phyloP scores from a whole-genome alignment of 2,797 vertebrate genomes.

The Poecile montanus region DNA sequence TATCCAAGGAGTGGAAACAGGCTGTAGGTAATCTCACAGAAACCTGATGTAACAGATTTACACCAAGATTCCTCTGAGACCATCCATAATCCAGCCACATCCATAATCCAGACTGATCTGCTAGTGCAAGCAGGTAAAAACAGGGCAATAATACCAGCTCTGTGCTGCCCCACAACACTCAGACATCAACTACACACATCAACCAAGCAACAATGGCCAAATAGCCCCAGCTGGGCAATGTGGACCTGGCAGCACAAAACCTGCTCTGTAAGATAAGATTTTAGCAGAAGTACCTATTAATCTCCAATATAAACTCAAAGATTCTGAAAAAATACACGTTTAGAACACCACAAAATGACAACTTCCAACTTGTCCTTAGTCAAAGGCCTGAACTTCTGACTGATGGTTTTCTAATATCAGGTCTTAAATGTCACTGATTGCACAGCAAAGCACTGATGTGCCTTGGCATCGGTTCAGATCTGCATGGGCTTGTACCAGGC shows the following conservation, averaged over 20 bases:
- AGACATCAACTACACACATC: neutral
- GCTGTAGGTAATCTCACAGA: neutral
- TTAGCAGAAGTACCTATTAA: neutral
- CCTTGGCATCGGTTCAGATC: neutral
- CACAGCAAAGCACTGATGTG: neutral
- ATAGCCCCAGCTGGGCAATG: fast-evolving
- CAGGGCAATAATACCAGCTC: neutral
- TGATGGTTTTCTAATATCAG: neutral
- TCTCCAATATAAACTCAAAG: neutral
- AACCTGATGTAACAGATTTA: neutral
- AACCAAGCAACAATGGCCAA: neutral
- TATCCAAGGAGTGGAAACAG: neutral
- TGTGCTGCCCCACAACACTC: neutral
- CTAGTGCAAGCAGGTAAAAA: neutral
- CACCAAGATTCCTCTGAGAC: neutral
- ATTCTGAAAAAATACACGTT: neutral
- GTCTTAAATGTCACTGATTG: slow-evolving; percentile 25
- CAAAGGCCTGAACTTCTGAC: neutral
- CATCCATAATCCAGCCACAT: neutral
- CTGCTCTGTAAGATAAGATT: neutral
- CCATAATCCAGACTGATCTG: neutral
- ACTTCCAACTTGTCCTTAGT: neutral
- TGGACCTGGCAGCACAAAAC: neutral
- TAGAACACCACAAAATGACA: neutral
- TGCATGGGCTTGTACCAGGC: neutral